These are phyloP conservation scores for Anser brachyrhynchus DNA, from an alignment of 2,113 vertebrate species.

Conservation along the genomic window DNA sequence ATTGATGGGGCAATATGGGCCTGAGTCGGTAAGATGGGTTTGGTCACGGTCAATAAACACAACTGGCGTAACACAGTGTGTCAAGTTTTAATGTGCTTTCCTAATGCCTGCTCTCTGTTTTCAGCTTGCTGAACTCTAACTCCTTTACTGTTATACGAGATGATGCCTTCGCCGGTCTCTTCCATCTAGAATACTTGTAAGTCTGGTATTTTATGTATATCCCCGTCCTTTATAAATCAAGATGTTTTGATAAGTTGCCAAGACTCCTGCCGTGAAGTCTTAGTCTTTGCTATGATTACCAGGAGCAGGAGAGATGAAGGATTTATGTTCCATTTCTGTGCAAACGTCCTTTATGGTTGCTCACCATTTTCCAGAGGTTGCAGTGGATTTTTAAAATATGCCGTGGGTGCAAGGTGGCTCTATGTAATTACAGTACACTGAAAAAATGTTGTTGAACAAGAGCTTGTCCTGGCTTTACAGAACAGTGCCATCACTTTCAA, in stretches of 20 bases:
- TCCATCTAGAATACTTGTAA: conserved; percentile 98
- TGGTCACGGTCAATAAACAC: conserved; percentile 47
- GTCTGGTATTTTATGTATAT: conserved; percentile 67
- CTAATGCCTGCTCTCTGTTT: conserved; percentile 65
- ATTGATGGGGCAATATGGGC: not conserved
- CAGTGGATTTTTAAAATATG: conserved; percentile 4
- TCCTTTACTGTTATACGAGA: conserved; percentile 91
- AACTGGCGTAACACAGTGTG: not conserved
- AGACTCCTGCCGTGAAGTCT: not conserved
- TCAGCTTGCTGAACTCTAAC: conserved; percentile 96
- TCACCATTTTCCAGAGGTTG: not conserved
- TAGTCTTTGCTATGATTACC: not conserved
- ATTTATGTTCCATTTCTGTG: not conserved
- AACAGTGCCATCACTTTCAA: not conserved
- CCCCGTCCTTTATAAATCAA: not conserved
- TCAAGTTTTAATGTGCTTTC: not conserved
- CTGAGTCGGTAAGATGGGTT: conserved; percentile 30
- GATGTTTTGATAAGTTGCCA: not conserved
- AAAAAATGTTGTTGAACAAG: conserved; percentile 38
- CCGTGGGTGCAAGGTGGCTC: not conserved
- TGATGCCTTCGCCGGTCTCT: conserved; percentile 95
- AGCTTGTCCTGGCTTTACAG: conserved; percentile 40
- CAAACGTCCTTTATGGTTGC: not conserved
- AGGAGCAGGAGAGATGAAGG: not conserved
- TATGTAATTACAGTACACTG: not conserved